phyloP scores from a whole-genome alignment of 2,888 invertebrate species.

The Agrenia bidenticulata region DNA sequence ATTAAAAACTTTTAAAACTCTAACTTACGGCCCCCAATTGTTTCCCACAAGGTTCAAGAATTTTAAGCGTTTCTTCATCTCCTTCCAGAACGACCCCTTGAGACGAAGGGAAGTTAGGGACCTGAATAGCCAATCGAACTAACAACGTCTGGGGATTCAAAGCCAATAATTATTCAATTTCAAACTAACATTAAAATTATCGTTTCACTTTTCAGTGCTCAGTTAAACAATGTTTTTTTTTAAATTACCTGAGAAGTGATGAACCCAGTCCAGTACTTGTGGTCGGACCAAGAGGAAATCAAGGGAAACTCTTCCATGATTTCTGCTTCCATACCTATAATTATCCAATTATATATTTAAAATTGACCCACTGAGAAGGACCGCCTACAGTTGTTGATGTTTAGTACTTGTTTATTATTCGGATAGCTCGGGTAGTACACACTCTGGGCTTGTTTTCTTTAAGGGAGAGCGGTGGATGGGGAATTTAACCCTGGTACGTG shows the following conservation, averaged over 20 bases:
- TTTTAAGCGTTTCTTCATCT: slow-evolving; percentile 14
- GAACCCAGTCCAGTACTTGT: slow-evolving; percentile 41
- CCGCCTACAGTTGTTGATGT: too few relatives aligned
- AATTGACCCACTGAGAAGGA: too few relatives aligned
- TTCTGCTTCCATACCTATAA: slow-evolving; percentile 15
- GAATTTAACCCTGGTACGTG: too few relatives aligned
- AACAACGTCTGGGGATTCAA: slow-evolving; percentile 11
- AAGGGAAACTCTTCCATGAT: slow-evolving; percentile 39
- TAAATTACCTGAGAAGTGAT: slow-evolving; percentile 23
- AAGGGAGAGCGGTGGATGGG: too few relatives aligned
- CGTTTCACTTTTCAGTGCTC: too few relatives aligned
- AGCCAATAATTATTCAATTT: background rate
- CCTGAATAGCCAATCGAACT: slow-evolving; percentile 28
- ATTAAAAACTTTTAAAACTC: slow-evolving; percentile 10
- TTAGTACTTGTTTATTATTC: background rate
- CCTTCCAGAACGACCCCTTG: slow-evolving; percentile 21
- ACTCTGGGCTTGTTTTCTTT: too few relatives aligned
- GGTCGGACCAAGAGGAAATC: slow-evolving; percentile 29
- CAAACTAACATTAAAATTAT: background rate
- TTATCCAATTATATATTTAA: too few relatives aligned
- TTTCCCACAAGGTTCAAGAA: slow-evolving; percentile 9
- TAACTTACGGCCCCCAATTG: slow-evolving; percentile 24
- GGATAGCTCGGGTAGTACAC: too few relatives aligned
- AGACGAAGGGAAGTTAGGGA: slow-evolving; percentile 37
- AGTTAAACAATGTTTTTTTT: too few relatives aligned